Percentiles rank a stretch among this genome's conserved stretches.
These are phyloP conservation scores for Austrolebias charrua DNA, from an alignment of 2,797 vertebrate genomes.

Conservation along the genomic window DNA sequence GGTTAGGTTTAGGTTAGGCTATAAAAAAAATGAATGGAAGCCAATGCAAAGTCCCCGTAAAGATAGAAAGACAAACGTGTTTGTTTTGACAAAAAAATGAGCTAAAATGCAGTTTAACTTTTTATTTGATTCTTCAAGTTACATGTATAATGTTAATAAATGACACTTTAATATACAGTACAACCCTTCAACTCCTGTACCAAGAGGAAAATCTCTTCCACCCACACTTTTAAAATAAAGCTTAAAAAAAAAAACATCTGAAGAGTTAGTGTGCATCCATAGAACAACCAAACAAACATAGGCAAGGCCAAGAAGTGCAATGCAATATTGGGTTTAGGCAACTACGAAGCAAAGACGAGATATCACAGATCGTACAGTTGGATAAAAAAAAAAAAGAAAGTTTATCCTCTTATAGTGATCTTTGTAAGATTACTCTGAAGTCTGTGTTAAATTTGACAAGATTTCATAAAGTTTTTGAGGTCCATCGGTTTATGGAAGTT, in stretches of 20 bases:
- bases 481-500: constrained; percentile 51
- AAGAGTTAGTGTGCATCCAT: constrained; percentile 73
- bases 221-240: constrained; percentile 66
- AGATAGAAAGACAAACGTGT: no score
- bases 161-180: constrained; percentile 78
- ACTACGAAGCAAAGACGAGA: constrained; percentile 72
- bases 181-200: constrained; percentile 61
- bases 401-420: constrained; percentile 47
- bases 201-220: constrained; percentile 50
- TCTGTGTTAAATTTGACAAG: constrained; percentile 48
- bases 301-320: constrained; percentile 73
- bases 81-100: neutral
- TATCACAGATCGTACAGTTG: constrained; percentile 65
- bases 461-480: constrained; percentile 54
- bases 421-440: constrained; percentile 53
- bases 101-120: constrained; percentile 23
- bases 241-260: constrained; percentile 57
- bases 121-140: constrained; percentile 77
- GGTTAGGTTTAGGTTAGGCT: no score
- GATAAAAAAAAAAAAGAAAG: constrained; percentile 47
- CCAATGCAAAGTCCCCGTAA: no score
- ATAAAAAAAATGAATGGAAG: no score
- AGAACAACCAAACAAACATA: constrained; percentile 65
- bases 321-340: constrained; percentile 67
- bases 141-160: constrained; percentile 77